phyloP scores from a whole-genome alignment of 2,888 invertebrate species.

The Stenodera caucasica region DNA sequence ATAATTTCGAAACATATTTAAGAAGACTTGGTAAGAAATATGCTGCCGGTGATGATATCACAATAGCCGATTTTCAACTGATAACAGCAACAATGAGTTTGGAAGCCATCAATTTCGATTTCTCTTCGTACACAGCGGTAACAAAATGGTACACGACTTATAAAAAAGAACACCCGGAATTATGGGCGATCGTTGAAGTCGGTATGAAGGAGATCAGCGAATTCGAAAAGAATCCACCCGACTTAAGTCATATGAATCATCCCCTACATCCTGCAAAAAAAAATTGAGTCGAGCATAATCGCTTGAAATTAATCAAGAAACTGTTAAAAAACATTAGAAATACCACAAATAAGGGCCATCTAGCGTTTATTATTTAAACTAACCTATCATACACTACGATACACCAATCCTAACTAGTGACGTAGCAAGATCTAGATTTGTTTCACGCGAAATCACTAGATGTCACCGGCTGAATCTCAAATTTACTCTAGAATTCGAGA shows the following conservation, averaged over 20 bases:
- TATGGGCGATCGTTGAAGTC: conserved; percentile 70
- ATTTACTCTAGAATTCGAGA: too few relatives aligned
- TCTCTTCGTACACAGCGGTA: conserved; percentile 63
- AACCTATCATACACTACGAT: too few relatives aligned
- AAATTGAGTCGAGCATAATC: conserved; percentile 24
- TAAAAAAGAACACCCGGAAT: conserved; percentile 66
- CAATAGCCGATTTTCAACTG: conserved; percentile 76
- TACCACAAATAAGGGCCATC: too few relatives aligned
- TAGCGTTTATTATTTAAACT: too few relatives aligned
- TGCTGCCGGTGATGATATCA: conserved; percentile 68
- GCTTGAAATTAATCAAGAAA: not conserved
- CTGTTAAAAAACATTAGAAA: not conserved
- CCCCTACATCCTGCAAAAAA: conserved; percentile 73
- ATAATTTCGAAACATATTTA: conserved; percentile 70
- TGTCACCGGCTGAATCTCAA: too few relatives aligned
- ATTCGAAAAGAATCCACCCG: conserved; percentile 73
- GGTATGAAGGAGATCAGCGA: conserved; percentile 70
- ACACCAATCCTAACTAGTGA: too few relatives aligned
- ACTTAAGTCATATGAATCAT: conserved; percentile 69
- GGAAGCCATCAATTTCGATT: conserved; percentile 70
- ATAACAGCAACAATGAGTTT: conserved; percentile 72
- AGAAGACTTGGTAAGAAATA: conserved; percentile 63
- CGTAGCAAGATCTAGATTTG: too few relatives aligned
- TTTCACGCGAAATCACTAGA: too few relatives aligned
- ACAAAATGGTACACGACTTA: conserved; percentile 71